A percentile compares a stretch with the other conserved stretches of the same genome.
Conservation (phyloP, 2,797 vertebrate species). For the Cossypha niveicapilla region DNA sequence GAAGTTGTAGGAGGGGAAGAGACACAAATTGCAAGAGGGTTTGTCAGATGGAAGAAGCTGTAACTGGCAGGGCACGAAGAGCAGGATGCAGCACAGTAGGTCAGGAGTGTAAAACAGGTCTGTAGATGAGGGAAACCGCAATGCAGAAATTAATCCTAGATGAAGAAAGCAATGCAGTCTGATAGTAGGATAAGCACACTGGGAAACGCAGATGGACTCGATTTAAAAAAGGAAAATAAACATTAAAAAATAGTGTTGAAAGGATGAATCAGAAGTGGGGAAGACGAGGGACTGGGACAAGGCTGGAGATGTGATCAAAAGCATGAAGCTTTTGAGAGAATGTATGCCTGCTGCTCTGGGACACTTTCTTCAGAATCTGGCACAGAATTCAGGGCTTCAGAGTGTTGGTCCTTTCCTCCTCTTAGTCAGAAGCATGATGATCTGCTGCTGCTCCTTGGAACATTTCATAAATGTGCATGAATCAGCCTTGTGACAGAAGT, state of each 20-base stretch:
- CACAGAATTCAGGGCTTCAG: not conserved
- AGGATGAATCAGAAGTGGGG: not conserved
- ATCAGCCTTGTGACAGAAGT: not conserved
- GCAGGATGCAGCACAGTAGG: not conserved
- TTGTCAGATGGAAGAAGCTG: not conserved
- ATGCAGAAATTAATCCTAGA: not conserved
- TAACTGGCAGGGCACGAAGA: not conserved
- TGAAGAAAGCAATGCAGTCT: not conserved
- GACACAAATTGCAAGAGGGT: not conserved
- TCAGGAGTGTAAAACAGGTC: not conserved
- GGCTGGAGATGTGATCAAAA: not conserved
- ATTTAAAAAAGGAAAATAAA: not conserved
- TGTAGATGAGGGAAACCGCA: not conserved
- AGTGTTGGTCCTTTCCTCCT: not conserved
- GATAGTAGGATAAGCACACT: not conserved
- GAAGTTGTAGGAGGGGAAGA: not conserved
- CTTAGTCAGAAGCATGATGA: not conserved
- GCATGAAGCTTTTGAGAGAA: not conserved
- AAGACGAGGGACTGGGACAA: not conserved
- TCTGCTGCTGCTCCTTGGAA: not conserved
- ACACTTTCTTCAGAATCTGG: not conserved
- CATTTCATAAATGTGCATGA: not conserved
- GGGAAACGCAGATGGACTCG: not conserved
- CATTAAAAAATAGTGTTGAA: not conserved
- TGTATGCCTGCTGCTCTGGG: not conserved